Percentiles rank a stretch among this genome's conserved stretches.
phyloP scores from a whole-genome alignment of 2,888 invertebrate genomes.

The Tricholauxania praeusta region DNA sequence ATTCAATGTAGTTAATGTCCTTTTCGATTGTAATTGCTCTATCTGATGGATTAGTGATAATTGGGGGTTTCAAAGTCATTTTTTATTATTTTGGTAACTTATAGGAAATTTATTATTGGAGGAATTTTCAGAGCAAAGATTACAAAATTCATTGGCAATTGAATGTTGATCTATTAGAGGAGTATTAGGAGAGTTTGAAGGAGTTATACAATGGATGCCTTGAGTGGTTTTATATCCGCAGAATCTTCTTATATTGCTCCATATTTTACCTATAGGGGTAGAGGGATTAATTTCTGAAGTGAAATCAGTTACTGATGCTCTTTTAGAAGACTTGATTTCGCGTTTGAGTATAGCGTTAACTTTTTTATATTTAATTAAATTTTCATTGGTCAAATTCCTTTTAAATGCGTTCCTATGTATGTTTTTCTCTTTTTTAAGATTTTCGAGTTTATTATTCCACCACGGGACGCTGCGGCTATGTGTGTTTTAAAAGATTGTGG shows the following conservation, averaged over 20 bases:
- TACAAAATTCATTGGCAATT: no score
- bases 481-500: no score
- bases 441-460: no score
- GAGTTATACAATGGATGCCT: no score
- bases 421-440: constrained; percentile 30
- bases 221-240: no score
- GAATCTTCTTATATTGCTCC: no score
- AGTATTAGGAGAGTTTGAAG: no score
- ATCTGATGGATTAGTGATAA: background rate
- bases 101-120: constrained; percentile 5
- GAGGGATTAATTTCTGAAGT: constrained; percentile 34
- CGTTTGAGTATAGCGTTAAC: constrained; percentile 29
- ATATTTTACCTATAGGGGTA: constrained; percentile 14
- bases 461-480: no score
- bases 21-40: background rate
- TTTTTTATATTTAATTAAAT: constrained; percentile 34
- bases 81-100: background rate
- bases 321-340: constrained; percentile 32
- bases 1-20: background rate
- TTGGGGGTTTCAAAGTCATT: background rate
- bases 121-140: background rate
- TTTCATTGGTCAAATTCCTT: constrained; percentile 8
- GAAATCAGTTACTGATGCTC: constrained; percentile 9
- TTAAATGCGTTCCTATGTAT: constrained; percentile 26
- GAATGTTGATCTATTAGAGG: no score